Evolutionary conservation across 2,797 vertebrate genomes (phyloP).

Genomic region (Acanthopagrus latus): DNA sequence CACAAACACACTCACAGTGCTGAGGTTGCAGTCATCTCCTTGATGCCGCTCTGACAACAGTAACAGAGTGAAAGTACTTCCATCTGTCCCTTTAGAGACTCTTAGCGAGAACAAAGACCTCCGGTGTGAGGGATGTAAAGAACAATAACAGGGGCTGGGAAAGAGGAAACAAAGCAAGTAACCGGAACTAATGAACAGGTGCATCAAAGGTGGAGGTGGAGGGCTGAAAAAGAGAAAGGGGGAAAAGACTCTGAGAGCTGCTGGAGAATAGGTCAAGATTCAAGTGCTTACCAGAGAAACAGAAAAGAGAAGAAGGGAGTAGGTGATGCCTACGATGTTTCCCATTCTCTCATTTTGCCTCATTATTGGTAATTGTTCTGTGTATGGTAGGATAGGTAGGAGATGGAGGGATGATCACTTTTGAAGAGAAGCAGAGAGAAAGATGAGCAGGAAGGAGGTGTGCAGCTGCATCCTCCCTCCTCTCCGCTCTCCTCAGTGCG

Average conservation of each 20-base stretch:
- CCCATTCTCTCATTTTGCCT: slow-evolving; percentile 37
- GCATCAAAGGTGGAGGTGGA: slow-evolving; percentile 19
- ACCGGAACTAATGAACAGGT: slow-evolving; percentile 67
- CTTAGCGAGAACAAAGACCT: slow-evolving; percentile 64
- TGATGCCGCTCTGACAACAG: slow-evolving; percentile 57
- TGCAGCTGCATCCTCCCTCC: slow-evolving; percentile 51
- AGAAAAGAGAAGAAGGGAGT: slow-evolving; percentile 13
- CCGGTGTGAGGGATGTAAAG: slow-evolving; percentile 47
- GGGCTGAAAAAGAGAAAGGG: background rate
- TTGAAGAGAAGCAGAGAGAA: slow-evolving; percentile 43
- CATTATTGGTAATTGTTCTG: slow-evolving; percentile 57
- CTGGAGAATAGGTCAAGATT: slow-evolving; percentile 28
- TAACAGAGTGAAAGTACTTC: slow-evolving; percentile 59
- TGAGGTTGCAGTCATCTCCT: slow-evolving; percentile 61
- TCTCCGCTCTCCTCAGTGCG: slow-evolving; percentile 64
- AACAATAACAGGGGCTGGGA: slow-evolving; percentile 26
- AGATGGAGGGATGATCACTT: slow-evolving; percentile 51
- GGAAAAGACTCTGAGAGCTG: background rate
- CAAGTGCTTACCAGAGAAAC: slow-evolving; percentile 35
- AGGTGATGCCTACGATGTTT: slow-evolving; percentile 56
- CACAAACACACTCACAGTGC: slow-evolving; percentile 14
- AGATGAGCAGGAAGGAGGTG: slow-evolving; percentile 50
- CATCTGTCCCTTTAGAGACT: slow-evolving; percentile 63
- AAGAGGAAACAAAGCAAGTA: slow-evolving; percentile 62
- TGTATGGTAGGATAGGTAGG: slow-evolving; percentile 24